These are phyloP conservation scores for Drosophila ustulata DNA, from an alignment of 2,888 invertebrate genomes.

Conservation along the genomic window DNA sequence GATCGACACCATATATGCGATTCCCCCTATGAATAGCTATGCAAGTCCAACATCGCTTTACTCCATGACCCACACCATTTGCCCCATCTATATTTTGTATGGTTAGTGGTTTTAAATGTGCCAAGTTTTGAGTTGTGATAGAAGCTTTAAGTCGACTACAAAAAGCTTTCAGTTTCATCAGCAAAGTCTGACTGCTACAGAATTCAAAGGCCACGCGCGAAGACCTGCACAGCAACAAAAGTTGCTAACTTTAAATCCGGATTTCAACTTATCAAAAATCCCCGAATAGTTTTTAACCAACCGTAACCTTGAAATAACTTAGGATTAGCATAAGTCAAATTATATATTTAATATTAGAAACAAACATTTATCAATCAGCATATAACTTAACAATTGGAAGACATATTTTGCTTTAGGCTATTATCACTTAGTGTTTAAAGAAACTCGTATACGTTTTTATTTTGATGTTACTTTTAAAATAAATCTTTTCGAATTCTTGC, in stretches of 20 bases:
- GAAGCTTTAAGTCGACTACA: slow-evolving; percentile 33
- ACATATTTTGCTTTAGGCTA: neutral
- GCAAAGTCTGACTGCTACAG: slow-evolving; percentile 32
- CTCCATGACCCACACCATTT: no score
- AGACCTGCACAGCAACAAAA: neutral
- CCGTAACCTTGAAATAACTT: slow-evolving; percentile 17
- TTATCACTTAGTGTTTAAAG: neutral
- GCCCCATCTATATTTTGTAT: no score
- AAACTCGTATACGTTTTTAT: neutral
- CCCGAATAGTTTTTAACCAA: slow-evolving; percentile 6
- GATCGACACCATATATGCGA: no score
- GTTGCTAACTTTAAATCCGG: slow-evolving; percentile 20
- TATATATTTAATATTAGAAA: neutral
- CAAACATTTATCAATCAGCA: neutral
- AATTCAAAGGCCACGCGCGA: neutral
- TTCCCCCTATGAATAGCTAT: no score
- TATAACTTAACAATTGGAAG: neutral
- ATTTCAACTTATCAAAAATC: slow-evolving; percentile 13
- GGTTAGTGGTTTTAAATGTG: no score
- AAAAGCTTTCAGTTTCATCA: neutral
- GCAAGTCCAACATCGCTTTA: no score
- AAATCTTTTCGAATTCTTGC: neutral
- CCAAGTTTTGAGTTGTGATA: no score
- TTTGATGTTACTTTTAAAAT: neutral
- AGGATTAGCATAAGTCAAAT: neutral